Evolutionary conservation across 2,113 vertebrate genomes (phyloP).

Genomic region (Nettapus auritus): DNA sequence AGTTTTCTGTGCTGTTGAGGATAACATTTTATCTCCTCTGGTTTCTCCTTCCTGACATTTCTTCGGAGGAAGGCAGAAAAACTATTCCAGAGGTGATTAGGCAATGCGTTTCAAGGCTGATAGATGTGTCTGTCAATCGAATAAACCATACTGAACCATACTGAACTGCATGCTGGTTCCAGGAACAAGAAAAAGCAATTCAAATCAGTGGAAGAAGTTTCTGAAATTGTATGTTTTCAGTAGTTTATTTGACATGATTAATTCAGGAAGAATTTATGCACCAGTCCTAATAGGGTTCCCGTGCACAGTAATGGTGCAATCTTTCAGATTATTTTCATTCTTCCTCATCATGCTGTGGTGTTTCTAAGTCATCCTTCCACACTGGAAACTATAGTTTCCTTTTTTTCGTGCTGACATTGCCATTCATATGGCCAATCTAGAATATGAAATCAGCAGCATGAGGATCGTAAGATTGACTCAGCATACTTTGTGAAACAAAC

Average conservation of each 20-base stretch:
- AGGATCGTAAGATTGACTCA: background rate
- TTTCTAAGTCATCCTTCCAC: background rate
- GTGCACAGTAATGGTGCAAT: background rate
- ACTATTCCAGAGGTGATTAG: background rate
- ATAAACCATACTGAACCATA: background rate
- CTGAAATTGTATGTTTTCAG: background rate
- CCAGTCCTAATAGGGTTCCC: background rate
- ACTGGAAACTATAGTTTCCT: background rate
- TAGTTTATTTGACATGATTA: background rate
- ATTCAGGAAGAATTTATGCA: background rate
- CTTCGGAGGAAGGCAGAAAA: background rate
- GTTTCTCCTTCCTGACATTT: background rate
- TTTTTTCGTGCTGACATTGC: background rate
- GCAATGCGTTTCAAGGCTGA: background rate
- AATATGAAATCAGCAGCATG: background rate
- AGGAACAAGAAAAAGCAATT: background rate
- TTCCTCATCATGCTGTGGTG: background rate
- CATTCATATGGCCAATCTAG: background rate
- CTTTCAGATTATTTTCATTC: background rate
- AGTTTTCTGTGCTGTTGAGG: background rate
- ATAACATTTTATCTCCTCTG: background rate
- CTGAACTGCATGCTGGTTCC: background rate
- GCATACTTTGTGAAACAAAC: background rate
- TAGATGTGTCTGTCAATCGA: background rate
- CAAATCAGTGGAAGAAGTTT: background rate